Base-by-base conservation (phyloP, 2,888 invertebrate species). In the Erynnis tages region DNA sequence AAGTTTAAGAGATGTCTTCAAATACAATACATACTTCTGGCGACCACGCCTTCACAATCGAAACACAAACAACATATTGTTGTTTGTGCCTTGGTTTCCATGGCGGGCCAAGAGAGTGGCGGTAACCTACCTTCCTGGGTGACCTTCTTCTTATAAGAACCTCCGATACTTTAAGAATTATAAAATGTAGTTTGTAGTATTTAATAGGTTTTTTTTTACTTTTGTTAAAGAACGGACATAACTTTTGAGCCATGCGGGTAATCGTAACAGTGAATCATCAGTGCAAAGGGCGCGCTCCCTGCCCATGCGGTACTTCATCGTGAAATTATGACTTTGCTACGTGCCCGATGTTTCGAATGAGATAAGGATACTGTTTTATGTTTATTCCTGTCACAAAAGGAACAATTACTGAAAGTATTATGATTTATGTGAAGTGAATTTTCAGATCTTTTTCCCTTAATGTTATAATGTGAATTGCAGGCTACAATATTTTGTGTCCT, bases 281-380 rank as follows among this genome's bases (percentile, higher is more conserved):
- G 67, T 70, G 78, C 76, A 75, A 76, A 79, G 78, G 79, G 82
- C 76, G 71, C 71, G 72, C 70, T 68, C 61, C 58, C 54, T 72
- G 76, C 75, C 78, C 78, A 76, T 81, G 74, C 76, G 78, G 57
- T 84, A 76, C 82, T 82, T 79, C 79, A 81, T 84, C 73, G 69
- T 79, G 76, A 67, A 86, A 81, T 82, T 86, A 86, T 84, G 82
- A 79, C 71, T 83, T 82, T 81, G 66, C 67, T 73, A 85, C 86
- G 86, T 86, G 86, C 81, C 69, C 76, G 81, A 86, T 85, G 79
- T 83, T 77, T 71, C 59, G 65, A 75, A 82, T 75, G 79, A 83
- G 86, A 85, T 86, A 83, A 81, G 76, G 77, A 79, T 80, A 76
- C 72, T 73, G 69, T 76, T 79, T 78, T 75, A 73, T 81, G 73